Conservation (phyloP, 2,888 invertebrate species). For the Agrotis clavis region DNA sequence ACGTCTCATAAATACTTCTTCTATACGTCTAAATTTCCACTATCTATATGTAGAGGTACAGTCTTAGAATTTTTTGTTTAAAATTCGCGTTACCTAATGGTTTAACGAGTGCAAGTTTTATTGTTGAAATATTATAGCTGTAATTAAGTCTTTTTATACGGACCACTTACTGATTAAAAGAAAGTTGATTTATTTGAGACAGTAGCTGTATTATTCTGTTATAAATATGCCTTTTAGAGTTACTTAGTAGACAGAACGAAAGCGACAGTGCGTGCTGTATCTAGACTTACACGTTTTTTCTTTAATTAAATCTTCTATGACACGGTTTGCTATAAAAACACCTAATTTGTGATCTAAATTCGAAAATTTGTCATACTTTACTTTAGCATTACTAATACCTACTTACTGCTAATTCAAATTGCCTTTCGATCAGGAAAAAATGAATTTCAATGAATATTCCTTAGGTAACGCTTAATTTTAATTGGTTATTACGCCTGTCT, state of each 20-base stretch:
- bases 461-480: too few species aligned
- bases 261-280: conserved; percentile 23
- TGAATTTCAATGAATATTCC: background rate
- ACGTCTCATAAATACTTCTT: conserved; percentile 47
- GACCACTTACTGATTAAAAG: conserved; percentile 26
- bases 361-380: background rate
- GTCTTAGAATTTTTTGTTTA: conserved; percentile 2
- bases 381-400: background rate
- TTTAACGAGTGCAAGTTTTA: conserved; percentile 15
- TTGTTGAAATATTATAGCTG: conserved; percentile 30
- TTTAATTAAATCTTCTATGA: background rate
- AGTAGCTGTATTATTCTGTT: conserved; percentile 12
- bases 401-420: background rate
- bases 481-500: background rate
- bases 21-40: conserved; percentile 33
- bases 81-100: conserved; percentile 26
- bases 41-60: conserved; percentile 16
- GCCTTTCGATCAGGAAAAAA: background rate
- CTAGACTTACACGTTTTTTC: background rate
- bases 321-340: background rate
- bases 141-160: conserved; percentile 32
- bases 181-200: conserved; percentile 42
- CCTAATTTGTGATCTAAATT: background rate
- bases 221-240: background rate
- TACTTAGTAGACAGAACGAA: background rate